phyloP scores from a whole-genome alignment of 2,888 invertebrate species.

The Pandemis corylana region DNA sequence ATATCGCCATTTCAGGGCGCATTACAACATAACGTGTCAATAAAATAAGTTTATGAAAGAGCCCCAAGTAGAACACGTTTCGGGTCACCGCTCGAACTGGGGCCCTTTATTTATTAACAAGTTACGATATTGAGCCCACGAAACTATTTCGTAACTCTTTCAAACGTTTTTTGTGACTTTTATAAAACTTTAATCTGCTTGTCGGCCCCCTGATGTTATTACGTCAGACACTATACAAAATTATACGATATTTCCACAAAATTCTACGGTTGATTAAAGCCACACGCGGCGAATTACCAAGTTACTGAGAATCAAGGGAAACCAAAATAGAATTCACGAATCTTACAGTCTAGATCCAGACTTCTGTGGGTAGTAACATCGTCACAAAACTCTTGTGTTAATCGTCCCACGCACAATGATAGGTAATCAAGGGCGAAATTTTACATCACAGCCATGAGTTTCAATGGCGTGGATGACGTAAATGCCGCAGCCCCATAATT shows the following conservation, averaged over 20 bases:
- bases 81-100: constrained; percentile 47
- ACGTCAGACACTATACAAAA: constrained; percentile 17
- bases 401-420: neutral
- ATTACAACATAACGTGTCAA: constrained; percentile 58
- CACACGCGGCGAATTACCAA: constrained; percentile 19
- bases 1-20: constrained; percentile 52
- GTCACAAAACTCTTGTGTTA: neutral
- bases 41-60: constrained; percentile 63
- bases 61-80: constrained; percentile 44
- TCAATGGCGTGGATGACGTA: neutral
- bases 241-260: constrained; percentile 13
- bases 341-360: neutral
- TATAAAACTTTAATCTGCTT: constrained; percentile 6
- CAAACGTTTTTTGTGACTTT: constrained; percentile 7
- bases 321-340: constrained; percentile 23
- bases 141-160: constrained; percentile 33
- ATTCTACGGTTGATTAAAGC: constrained; percentile 14
- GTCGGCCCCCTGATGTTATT: neutral
- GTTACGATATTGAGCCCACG: constrained; percentile 43
- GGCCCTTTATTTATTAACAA: constrained; percentile 48
- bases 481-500: neutral
- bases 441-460: neutral
- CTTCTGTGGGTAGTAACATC: constrained; percentile 8
- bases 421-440: neutral
- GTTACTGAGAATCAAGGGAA: neutral